Conservation (phyloP, 2,797 vertebrate species). For the Remorina albescens region DNA sequence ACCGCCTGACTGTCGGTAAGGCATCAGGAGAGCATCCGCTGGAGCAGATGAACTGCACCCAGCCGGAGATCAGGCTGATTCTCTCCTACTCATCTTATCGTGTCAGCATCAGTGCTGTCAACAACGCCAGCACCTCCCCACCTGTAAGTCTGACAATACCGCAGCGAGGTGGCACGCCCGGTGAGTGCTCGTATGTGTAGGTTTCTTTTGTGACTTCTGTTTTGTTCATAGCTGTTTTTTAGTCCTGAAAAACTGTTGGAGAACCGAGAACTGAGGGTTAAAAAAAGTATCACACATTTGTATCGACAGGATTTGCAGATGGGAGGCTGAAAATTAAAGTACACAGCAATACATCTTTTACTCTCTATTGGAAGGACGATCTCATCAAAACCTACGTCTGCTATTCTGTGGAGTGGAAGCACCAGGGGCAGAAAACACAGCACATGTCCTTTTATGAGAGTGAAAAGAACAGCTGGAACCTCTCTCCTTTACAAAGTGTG, state of each 20-base stretch:
- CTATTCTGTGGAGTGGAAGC: slow-evolving; percentile 87
- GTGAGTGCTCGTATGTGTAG: slow-evolving; percentile 22
- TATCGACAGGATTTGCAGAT: slow-evolving; percentile 65
- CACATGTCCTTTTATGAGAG: slow-evolving; percentile 62
- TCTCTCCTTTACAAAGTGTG: slow-evolving; percentile 57
- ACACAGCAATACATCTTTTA: slow-evolving; percentile 66
- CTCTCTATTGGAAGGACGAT: slow-evolving; percentile 80
- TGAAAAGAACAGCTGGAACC: neutral
- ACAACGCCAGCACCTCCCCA: slow-evolving; percentile 77
- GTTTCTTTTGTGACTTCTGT: neutral
- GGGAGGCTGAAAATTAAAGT: slow-evolving; percentile 77
- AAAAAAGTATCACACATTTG: neutral
- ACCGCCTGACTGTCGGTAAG: slow-evolving; percentile 78
- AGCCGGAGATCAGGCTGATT: slow-evolving; percentile 61
- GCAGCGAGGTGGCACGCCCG: neutral
- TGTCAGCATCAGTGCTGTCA: slow-evolving; percentile 71
- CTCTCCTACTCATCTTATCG: slow-evolving; percentile 80
- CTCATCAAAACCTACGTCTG: slow-evolving; percentile 68
- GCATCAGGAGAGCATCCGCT: slow-evolving; percentile 62
- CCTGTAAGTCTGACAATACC: slow-evolving; percentile 30
- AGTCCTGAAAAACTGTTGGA: too few species aligned
- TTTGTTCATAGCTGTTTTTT: too few species aligned
- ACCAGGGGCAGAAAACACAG: slow-evolving; percentile 8
- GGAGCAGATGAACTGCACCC: neutral
- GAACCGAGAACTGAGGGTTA: neutral